These are phyloP conservation scores for Leptinotarsa tumamoca DNA, from an alignment of 2,888 invertebrate genomes.

Conservation along the genomic window DNA sequence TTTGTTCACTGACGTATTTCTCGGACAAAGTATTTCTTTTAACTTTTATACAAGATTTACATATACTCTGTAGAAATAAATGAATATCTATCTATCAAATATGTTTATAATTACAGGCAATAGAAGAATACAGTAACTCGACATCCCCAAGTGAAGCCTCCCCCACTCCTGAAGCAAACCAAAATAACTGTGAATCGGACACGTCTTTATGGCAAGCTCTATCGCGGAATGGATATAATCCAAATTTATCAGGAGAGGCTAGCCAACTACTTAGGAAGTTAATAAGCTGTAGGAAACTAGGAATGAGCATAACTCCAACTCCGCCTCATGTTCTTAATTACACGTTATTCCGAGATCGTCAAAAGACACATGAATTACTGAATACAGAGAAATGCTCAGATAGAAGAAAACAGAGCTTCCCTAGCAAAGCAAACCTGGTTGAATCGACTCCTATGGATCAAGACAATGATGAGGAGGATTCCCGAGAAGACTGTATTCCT, in stretches of 20 bases:
- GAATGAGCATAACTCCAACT: conserved; percentile 73
- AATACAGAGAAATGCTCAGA: conserved; percentile 68
- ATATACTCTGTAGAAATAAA: too few species aligned
- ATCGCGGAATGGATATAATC: conserved; percentile 70
- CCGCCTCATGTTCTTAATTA: conserved; percentile 57
- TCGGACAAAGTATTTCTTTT: too few species aligned
- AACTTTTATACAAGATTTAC: too few species aligned
- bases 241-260: conserved; percentile 74
- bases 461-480: conserved; percentile 47
- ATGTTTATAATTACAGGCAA: conserved; percentile 50
- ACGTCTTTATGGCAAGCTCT: conserved; percentile 70
- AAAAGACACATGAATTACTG: conserved; percentile 20
- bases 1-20: too few species aligned
- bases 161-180: conserved; percentile 61
- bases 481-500: conserved; percentile 54
- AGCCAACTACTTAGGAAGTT: conserved; percentile 81
- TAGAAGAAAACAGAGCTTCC: conserved; percentile 85
- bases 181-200: conserved; percentile 62
- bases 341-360: conserved; percentile 45
- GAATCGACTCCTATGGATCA: conserved; percentile 39
- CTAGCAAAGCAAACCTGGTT: conserved; percentile 72
- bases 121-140: conserved; percentile 63
- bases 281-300: conserved; percentile 81
- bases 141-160: conserved; percentile 63
- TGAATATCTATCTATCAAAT: too few species aligned